Evolutionary conservation across 2,797 vertebrate species (phyloP).

Genomic region (Enteromius radiatus): DNA sequence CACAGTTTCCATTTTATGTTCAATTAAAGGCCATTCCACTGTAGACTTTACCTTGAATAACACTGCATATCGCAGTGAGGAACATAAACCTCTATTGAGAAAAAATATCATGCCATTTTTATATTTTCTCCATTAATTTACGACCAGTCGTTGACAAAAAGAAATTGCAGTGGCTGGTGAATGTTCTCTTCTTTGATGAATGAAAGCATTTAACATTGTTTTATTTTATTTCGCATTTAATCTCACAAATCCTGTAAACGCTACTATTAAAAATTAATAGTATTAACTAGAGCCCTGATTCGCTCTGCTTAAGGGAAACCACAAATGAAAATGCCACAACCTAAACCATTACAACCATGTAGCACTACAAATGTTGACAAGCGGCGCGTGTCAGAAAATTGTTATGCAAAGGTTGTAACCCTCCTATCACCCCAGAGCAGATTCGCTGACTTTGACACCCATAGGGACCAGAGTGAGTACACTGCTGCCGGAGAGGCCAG

Average conservation of each 20-base stretch:
- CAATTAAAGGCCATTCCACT: slow-evolving; percentile 24
- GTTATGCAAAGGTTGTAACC: too few relatives aligned
- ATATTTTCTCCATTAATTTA: slow-evolving; percentile 25
- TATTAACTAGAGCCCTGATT: too few relatives aligned
- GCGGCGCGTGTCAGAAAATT: too few relatives aligned
- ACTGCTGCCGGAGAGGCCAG: too few relatives aligned
- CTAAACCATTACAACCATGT: too few relatives aligned
- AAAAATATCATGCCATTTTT: slow-evolving; percentile 8
- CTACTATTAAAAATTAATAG: background rate
- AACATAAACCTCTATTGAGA: slow-evolving; percentile 24
- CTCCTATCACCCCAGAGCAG: too few relatives aligned
- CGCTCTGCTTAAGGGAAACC: too few relatives aligned
- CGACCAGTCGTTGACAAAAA: slow-evolving; percentile 1
- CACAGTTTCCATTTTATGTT: slow-evolving; percentile 27
- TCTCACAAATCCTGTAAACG: background rate
- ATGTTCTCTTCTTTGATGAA: slow-evolving; percentile 6
- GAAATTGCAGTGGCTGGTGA: background rate
- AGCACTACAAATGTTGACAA: too few relatives aligned
- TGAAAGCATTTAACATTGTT: background rate
- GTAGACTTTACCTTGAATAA: slow-evolving; percentile 10
- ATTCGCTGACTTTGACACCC: too few relatives aligned
- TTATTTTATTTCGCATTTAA: background rate
- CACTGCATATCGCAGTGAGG: background rate
- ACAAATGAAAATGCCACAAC: too few relatives aligned
- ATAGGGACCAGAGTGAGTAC: too few relatives aligned